Base-by-base conservation (phyloP, 35 echinoderm and acorn worm genomes). In the Apostichopus japonicus region DNA sequence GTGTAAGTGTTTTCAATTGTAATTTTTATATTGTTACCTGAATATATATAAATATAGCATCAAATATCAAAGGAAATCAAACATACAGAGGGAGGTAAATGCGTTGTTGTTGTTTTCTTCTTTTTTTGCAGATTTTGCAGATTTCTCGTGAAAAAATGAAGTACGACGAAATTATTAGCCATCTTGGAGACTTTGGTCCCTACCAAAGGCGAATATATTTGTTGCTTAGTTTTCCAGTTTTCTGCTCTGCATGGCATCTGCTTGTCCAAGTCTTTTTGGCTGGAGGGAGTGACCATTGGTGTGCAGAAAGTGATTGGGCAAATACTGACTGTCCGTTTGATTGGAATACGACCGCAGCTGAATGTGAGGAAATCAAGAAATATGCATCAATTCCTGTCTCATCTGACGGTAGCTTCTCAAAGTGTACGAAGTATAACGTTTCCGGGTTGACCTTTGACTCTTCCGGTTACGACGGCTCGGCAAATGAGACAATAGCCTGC, bases 181-280 rank as follows among this genome's bases (percentile, higher is more conserved):
- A 89, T 17, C 86, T 89, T 54, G 86, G 86, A 14, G 86, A 89
- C 86, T 89, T 89, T n/a, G 86, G 86, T 73, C 86, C 56, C 86
- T 89, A 89, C 14, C 86, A 89, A 54, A 22, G 86, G 6, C 56
- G 86, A 6, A 33, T 89, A 2, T 89, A 89, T 17, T 57, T 89
- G 13, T 72, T 89, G 63, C 86, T 89, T 7, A 89, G 86, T 73
- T 10, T 89, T 1, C 61, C 86, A 4, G 53, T 89, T 24, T 52
- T 89, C 61, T 89, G 59, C 16, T 89, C 86, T 25, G 86, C 86
- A 9, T 89, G 86, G 86, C 61, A 67, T 54, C 56, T 89, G 13
- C 61, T 89, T 59, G 56, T 57, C 16, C 86, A 89, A 52, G 86
- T 89, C 10, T 89, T 89, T 51, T 89, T 89, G 86, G 86, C 86